These are phyloP conservation scores for Stichopus horrens DNA, from an alignment of 53 echinoderm and acorn worm species.

Conservation along the genomic window DNA sequence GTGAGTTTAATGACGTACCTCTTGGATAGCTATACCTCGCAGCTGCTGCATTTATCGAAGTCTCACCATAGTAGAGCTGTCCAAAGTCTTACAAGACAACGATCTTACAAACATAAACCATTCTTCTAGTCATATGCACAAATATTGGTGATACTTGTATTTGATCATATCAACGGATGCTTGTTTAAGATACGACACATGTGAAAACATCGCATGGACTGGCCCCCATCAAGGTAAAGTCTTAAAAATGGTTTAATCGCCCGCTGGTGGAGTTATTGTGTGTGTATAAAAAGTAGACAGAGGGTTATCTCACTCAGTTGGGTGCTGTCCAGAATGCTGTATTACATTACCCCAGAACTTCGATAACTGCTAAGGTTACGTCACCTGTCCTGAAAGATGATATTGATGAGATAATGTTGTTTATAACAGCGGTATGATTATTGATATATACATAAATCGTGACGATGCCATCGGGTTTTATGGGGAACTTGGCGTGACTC, in stretches of 20 bases:
- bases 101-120: too few relatives aligned
- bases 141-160: background rate
- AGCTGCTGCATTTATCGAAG: too few relatives aligned
- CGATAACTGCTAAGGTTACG: background rate
- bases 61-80: too few relatives aligned
- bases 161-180: background rate
- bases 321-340: background rate
- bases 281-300: background rate
- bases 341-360: background rate
- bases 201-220: background rate
- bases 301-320: background rate
- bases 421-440: background rate
- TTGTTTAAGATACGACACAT: background rate
- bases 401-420: conserved; percentile 18
- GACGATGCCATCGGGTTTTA: background rate
- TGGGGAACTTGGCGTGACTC: background rate
- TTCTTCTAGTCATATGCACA: too few relatives aligned
- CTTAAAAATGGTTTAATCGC: too few relatives aligned
- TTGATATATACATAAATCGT: background rate
- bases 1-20: too few relatives aligned
- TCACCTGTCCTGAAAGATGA: conserved; percentile 1
- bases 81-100: too few relatives aligned
- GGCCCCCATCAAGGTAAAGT: too few relatives aligned
- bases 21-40: too few relatives aligned
- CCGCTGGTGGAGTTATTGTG: too few relatives aligned